Base-by-base conservation (phyloP, 2,888 invertebrate species). In the Pristionchus arcanus region DNA sequence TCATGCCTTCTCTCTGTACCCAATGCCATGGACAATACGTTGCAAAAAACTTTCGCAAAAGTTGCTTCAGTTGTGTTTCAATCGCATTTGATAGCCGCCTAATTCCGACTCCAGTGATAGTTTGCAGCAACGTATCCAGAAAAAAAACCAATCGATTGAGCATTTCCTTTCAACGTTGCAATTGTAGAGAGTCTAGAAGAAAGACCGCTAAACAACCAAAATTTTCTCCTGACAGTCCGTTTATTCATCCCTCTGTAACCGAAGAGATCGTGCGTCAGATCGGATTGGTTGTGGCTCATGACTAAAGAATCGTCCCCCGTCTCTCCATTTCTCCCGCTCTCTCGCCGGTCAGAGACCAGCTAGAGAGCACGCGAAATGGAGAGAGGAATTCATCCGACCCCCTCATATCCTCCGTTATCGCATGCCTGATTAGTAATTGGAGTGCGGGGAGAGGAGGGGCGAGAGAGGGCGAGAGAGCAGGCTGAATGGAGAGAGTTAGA, bases 401-500 rank as follows among this genome's bases (percentile, higher is more conserved):
- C 42, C 9, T 49, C 42, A 74, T 37, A 19, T 42, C 42, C 5
- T 1, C 71, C 19, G 42, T 77, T 77, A 77, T 77, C 77, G 71
- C 77, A 42, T n/a, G 77, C 77, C 42, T 77, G 77, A 49, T 77
- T 77, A 77, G 77, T 77, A 77, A 77, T 77, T 77, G 0, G 77
- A 77, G 77, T 42, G 77, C 77, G 77, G 25, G 77, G 13, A 42
- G 25, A 25, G 77, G 77, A 77, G 77, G 16, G 34, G 3, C 4
- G 9, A 66, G 66, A 28, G n/a, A n/a, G 5, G 34, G 21, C 71
- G 19, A 74, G 71, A 74, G 21, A 42, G 31, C 77, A 25, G 7
- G 37, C 9, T 5, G 25, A 34, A 42, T 42, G 42, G 42, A n/a
- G 77, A 77, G 77, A 77, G 42, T 21, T 9, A 34, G 71, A n/a